phyloP scores from a whole-genome alignment of 1,140 invertebrate species.

The Trichoplusia ni region DNA sequence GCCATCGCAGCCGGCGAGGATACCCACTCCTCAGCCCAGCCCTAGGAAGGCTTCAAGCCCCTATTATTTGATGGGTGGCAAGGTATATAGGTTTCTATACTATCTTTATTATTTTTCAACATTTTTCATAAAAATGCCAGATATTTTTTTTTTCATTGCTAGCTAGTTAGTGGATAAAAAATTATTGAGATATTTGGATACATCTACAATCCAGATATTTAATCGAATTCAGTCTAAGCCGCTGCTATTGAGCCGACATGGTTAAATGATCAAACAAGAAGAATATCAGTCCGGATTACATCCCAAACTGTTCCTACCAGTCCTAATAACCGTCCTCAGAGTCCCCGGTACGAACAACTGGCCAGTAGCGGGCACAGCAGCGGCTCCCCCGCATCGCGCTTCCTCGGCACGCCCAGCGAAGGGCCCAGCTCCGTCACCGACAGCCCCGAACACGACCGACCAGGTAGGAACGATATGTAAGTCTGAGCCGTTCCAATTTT shows the following conservation, averaged over 20 bases:
- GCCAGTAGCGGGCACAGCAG: slow-evolving; percentile 78
- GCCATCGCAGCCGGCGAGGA: slow-evolving; percentile 86
- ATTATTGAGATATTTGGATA: too few species aligned
- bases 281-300: background rate
- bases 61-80: slow-evolving; percentile 85
- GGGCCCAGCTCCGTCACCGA: slow-evolving; percentile 69
- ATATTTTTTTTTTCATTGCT: background rate
- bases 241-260: too few species aligned
- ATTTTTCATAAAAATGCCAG: too few species aligned
- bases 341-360: slow-evolving; percentile 76
- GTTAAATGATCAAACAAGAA: too few species aligned
- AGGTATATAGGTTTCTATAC: slow-evolving; percentile 80
- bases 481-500: slow-evolving; percentile 81
- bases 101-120: slow-evolving; percentile 20
- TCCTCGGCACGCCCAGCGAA: slow-evolving; percentile 68
- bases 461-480: slow-evolving; percentile 83
- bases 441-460: slow-evolving; percentile 73
- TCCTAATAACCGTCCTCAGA: slow-evolving; percentile 53
- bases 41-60: slow-evolving; percentile 85
- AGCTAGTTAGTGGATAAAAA: background rate
- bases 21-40: slow-evolving; percentile 83
- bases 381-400: slow-evolving; percentile 65
- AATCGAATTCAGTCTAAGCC: too few species aligned
- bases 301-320: slow-evolving; percentile 13
- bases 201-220: too few species aligned